Base-by-base conservation (phyloP, 2,888 invertebrate species). In the Tenthredo amoena region DNA sequence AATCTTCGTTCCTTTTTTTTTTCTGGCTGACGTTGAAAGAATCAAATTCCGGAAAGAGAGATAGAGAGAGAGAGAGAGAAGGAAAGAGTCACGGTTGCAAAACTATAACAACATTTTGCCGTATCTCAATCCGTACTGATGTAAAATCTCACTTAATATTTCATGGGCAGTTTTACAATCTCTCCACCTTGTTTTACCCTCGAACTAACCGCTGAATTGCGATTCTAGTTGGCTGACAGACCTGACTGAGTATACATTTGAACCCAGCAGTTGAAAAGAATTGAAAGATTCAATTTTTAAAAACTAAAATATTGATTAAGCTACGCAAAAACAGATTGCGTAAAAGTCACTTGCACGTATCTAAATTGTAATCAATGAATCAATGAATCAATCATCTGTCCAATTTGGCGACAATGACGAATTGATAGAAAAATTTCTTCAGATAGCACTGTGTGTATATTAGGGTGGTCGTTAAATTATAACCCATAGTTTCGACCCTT, bases 321-420 rank as follows among this genome's bases (percentile, higher is more conserved):
- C n/a, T 74, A 74, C 74, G 43, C n/a, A 43, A 43, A 21, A 0
- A 15, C 43, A 12, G 4, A 43, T 74, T 74, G 31, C 50, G 15
- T 7, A 77, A 77, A 31, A 77, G 50, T 47, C 50, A 50, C 55
- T 31, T 50, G 77, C 77, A 50, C 18, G 26, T 77, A 55, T 74
- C 43, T 74, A 74, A 74, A 74, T 50, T 77, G 47, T 50, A 55
- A 55, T 55, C 6, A 55, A 55, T 50, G 4, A 47, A 47, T 47
- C 15, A 18, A 15, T 47, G 12, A 15, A 47, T 47, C 12, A 74
- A 74, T 21, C 21, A 37, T 47, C n/a, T 21, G 31, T 26, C 31
- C 9, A 50, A 77, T 77, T 77, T 77, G 9, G 7, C 40, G 47
- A 47, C 76, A 34, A 55, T 18, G 21, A 50, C n/a, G 2, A 31